Evolutionary conservation across 2,797 vertebrate genomes (phyloP).

Genomic region (Synaphobranchus kaupii): DNA sequence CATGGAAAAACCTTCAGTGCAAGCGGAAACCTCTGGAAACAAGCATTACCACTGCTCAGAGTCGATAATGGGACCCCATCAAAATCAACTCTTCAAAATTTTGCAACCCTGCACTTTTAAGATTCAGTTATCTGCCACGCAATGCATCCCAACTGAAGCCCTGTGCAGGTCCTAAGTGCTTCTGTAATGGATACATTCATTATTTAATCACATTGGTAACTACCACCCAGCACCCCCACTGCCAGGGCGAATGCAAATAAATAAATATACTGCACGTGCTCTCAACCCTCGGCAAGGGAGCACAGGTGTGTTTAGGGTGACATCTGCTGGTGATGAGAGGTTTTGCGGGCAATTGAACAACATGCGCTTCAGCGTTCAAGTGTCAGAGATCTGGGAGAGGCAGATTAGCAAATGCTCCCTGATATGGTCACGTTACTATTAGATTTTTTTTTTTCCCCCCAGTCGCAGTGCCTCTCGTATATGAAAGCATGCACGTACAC

Average conservation of each 20-base stretch:
- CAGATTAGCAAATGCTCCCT: conserved; percentile 17
- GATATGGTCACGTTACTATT: conserved; percentile 1
- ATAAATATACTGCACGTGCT: neutral
- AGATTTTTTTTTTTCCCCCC: too few species aligned
- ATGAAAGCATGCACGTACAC: too few species aligned
- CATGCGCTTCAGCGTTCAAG: neutral
- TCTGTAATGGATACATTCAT: conserved; percentile 17
- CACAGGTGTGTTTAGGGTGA: neutral
- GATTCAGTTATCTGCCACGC: neutral
- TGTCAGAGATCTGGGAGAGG: conserved; percentile 23
- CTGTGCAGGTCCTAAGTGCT: conserved; percentile 15
- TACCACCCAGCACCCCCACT: neutral
- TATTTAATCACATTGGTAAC: conserved; percentile 22
- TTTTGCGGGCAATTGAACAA: neutral
- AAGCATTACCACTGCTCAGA: neutral
- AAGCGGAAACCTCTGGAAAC: neutral
- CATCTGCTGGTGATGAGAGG: conserved; percentile 16
- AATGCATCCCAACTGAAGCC: neutral
- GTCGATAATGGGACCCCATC: conserved; percentile 1
- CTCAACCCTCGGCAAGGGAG: neutral
- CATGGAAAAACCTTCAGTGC: too few species aligned
- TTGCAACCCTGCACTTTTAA: neutral
- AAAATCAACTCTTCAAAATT: neutral
- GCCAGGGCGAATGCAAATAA: neutral
- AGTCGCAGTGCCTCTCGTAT: too few species aligned